Evolutionary conservation across 2,888 invertebrate genomes (phyloP).

Genomic region (Argynnis bischoffii): DNA sequence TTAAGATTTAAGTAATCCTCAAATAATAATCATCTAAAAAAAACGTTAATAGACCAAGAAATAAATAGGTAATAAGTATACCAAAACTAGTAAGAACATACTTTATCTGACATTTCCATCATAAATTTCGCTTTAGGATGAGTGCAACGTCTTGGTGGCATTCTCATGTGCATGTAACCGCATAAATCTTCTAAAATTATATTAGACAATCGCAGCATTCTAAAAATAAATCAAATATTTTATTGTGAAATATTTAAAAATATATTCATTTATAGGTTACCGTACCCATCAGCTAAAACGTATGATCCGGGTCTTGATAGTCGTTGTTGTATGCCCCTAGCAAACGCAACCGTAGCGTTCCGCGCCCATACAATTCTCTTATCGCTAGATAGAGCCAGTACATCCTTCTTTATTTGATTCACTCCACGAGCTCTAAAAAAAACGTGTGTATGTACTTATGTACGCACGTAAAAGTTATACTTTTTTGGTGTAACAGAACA

Average conservation of each 20-base stretch:
- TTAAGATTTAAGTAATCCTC: too few relatives aligned
- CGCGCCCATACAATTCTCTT: slow-evolving; percentile 69
- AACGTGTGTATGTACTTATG: too few relatives aligned
- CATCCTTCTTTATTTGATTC: slow-evolving; percentile 60
- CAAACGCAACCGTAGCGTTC: slow-evolving; percentile 71
- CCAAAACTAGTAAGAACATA: slow-evolving; percentile 37
- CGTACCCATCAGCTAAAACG: slow-evolving; percentile 64
- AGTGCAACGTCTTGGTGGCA: slow-evolving; percentile 55
- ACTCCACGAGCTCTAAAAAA: slow-evolving; percentile 42
- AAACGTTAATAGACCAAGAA: neutral
- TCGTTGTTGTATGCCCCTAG: slow-evolving; percentile 67
- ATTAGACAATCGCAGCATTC: slow-evolving; percentile 70
- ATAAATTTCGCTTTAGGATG: slow-evolving; percentile 66
- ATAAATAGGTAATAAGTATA: neutral
- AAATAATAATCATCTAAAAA: neutral
- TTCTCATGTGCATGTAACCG: slow-evolving; percentile 56
- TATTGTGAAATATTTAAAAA: neutral
- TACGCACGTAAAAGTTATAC: too few relatives aligned
- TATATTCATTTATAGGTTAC: neutral
- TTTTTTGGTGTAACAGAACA: too few relatives aligned
- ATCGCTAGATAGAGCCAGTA: slow-evolving; percentile 57
- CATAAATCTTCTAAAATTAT: slow-evolving; percentile 67
- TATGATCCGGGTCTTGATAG: slow-evolving; percentile 61
- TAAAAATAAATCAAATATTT: slow-evolving; percentile 38
- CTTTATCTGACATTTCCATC: slow-evolving; percentile 76